These are phyloP conservation scores for Spilosoma lubricipeda DNA, from an alignment of 2,888 invertebrate species.

Conservation along the genomic window DNA sequence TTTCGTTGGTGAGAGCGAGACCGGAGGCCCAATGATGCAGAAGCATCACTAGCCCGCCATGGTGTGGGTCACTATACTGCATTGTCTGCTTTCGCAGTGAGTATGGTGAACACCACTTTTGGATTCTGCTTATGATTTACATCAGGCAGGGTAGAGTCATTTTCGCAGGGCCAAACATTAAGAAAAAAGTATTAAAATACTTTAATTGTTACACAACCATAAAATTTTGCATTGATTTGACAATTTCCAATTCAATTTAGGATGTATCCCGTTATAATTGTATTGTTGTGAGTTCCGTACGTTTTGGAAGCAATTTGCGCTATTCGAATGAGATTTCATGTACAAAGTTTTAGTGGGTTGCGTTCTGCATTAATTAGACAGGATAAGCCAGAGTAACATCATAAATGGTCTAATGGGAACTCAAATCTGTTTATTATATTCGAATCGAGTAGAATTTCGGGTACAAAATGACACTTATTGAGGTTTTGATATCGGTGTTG, in stretches of 20 bases:
- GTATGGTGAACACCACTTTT: no score
- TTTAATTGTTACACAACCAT: slow-evolving; percentile 63
- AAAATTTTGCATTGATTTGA: slow-evolving; percentile 52
- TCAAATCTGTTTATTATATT: slow-evolving; percentile 19
- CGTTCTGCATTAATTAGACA: slow-evolving; percentile 17
- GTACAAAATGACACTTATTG: slow-evolving; percentile 6
- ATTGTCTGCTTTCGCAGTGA: no score
- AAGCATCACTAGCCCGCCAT: no score
- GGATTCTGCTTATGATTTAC: no score
- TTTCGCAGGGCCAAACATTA: no score
- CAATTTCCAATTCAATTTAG: slow-evolving; percentile 43
- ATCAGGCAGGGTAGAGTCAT: no score
- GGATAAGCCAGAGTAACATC: slow-evolving; percentile 10
- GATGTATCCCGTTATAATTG: slow-evolving; percentile 33
- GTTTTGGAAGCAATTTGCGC: slow-evolving; percentile 36
- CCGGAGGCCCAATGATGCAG: no score
- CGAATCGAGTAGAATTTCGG: not conserved
- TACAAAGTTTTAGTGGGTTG: slow-evolving; percentile 27
- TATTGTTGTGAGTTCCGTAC: slow-evolving; percentile 24
- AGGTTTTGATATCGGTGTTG: not conserved
- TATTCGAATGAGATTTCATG: slow-evolving; percentile 24
- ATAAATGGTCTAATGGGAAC: slow-evolving; percentile 12
- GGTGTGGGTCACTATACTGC: no score
- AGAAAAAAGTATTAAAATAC: slow-evolving; percentile 59
- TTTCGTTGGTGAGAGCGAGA: no score